phyloP scores from a whole-genome alignment of 2,113 vertebrate species.

The Uria aalge region DNA sequence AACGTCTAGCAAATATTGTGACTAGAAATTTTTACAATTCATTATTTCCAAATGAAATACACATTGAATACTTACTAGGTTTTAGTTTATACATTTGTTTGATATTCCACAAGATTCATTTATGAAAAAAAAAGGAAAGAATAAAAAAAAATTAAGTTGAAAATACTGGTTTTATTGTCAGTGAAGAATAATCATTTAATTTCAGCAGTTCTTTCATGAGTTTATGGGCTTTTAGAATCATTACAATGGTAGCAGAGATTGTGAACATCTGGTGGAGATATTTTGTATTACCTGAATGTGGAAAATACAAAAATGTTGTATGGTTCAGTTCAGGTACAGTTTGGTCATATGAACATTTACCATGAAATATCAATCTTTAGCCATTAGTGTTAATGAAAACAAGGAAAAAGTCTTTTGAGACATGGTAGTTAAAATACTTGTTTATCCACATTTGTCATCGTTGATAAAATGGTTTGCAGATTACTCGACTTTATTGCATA shows the following conservation, averaged over 20 bases:
- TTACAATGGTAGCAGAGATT: not conserved
- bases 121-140: not conserved
- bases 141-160: not conserved
- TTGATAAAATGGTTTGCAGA: not conserved
- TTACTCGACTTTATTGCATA: not conserved
- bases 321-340: not conserved
- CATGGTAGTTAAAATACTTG: not conserved
- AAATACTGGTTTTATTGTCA: not conserved
- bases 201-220: not conserved
- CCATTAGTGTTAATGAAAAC: not conserved
- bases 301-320: rapidly evolving
- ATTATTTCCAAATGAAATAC: not conserved
- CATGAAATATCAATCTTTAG: not conserved
- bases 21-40: not conserved
- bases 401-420: not conserved
- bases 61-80: not conserved
- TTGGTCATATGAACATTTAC: not conserved
- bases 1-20: not conserved
- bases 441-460: not conserved
- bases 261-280: not conserved
- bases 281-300: not conserved
- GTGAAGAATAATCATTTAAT: not conserved
- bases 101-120: not conserved
- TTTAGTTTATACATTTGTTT: not conserved
- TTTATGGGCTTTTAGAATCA: not conserved